These are phyloP conservation scores for Scarus forsteni DNA, from an alignment of 2,797 vertebrate genomes.

Conservation along the genomic window DNA sequence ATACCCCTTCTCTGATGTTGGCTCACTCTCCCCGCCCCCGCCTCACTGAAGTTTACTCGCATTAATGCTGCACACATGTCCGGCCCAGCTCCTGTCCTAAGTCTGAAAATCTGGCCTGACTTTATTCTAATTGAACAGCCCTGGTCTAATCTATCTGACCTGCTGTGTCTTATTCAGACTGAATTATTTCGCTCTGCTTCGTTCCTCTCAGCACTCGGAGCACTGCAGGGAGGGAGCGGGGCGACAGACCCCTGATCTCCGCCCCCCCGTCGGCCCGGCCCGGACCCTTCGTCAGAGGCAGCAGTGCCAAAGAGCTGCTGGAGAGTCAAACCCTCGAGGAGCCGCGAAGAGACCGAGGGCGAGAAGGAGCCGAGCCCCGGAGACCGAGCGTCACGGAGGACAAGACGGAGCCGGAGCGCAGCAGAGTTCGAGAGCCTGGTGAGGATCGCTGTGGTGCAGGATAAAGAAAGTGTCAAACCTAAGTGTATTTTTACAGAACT, in stretches of 20 bases:
- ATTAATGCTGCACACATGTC: too few species aligned
- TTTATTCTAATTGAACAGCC: too few species aligned
- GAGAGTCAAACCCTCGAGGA: conserved; percentile 89
- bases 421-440: conserved; percentile 87
- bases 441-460: conserved; percentile 27
- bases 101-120: too few species aligned
- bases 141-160: too few species aligned
- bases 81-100: too few species aligned
- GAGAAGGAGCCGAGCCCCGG: conserved; percentile 84
- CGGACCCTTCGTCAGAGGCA: conserved; percentile 83
- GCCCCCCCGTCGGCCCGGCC: conserved; percentile 79
- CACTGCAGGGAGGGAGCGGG: conserved; percentile 89
- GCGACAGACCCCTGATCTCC: conserved; percentile 87
- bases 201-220: conserved; percentile 74
- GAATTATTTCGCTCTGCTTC: rapidly evolving
- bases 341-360: conserved; percentile 85
- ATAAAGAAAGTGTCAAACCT: too few species aligned
- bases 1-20: too few species aligned
- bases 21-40: too few species aligned
- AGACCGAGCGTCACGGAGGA: conserved; percentile 87
- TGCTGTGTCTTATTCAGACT: background rate
- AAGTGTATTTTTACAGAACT: too few species aligned
- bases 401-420: conserved; percentile 82
- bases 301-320: conserved; percentile 90
- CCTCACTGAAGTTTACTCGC: too few species aligned